A percentile compares a stretch with the other conserved stretches of the same genome.
Evolutionary conservation across 2,113 vertebrate species (phyloP).

Genomic region (Polypterus senegalus): DNA sequence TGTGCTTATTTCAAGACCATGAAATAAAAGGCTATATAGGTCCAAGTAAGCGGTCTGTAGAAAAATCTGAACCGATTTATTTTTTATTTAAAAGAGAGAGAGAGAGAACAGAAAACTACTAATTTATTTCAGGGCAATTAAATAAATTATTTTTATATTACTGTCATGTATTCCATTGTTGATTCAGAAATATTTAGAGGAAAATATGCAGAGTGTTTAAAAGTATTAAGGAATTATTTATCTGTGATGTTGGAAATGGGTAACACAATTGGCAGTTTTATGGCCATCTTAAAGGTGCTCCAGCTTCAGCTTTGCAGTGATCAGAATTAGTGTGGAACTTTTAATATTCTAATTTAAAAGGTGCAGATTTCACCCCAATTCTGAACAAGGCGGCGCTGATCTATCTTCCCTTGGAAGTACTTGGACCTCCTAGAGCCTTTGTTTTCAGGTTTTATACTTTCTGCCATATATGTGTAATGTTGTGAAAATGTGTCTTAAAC

Average conservation of each 20-base stretch:
- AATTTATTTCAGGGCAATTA: conserved; percentile 1
- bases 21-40: conserved; percentile 6
- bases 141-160: background rate
- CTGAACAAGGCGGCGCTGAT: background rate
- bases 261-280: no score
- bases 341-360: conserved; percentile 6
- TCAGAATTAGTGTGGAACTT: conserved; percentile 1
- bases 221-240: background rate
- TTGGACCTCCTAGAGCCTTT: conserved; percentile 7
- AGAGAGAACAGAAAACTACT: background rate
- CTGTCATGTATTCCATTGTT: background rate
- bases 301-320: background rate
- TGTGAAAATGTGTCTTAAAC: conserved; percentile 14
- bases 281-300: background rate
- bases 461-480: conserved; percentile 12
- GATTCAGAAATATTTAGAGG: background rate
- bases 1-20: conserved; percentile 6
- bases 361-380: background rate
- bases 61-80: background rate
- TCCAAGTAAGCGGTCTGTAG: conserved; percentile 6
- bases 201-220: background rate
- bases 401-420: background rate
- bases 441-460: conserved; percentile 1
- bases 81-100: background rate
- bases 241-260: background rate